These are phyloP conservation scores for Nebria salina DNA, from an alignment of 2,888 invertebrate species.

Conservation along the genomic window DNA sequence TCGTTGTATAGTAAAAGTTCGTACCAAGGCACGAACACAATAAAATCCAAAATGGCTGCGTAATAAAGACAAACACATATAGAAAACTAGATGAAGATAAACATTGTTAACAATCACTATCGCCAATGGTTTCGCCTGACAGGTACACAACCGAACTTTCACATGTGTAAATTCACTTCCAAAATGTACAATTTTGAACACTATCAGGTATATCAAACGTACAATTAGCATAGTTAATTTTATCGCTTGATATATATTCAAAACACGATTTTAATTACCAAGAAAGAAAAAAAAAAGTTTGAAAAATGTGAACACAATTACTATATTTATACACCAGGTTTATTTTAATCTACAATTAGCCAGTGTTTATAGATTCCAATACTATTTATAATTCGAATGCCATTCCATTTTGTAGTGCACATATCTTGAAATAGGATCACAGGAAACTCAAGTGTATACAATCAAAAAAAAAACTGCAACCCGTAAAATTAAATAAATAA, in stretches of 20 bases:
- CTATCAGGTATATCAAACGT: neutral
- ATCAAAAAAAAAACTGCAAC: neutral
- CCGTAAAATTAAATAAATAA: no score
- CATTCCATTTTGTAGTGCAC: neutral
- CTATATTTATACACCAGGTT: constrained; percentile 3
- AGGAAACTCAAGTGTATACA: neutral
- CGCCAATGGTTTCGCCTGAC: constrained; percentile 17
- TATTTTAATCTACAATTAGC: constrained; percentile 26
- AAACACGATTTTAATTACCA: neutral
- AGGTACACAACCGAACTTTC: constrained; percentile 17
- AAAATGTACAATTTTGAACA: neutral
- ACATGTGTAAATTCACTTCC: constrained; percentile 4
- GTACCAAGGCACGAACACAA: constrained; percentile 37
- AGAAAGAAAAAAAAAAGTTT: neutral
- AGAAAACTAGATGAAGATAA: neutral
- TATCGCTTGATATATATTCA: neutral
- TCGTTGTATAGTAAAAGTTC: constrained; percentile 35
- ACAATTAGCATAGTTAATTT: neutral
- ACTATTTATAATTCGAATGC: constrained; percentile 28
- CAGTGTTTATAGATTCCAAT: constrained; percentile 38
- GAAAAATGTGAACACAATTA: neutral
- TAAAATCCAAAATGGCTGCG: constrained; percentile 21
- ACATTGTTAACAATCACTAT: constrained; percentile 23
- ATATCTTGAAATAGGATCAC: neutral
- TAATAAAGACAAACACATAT: neutral